Evolutionary conservation across 2,888 invertebrate genomes (phyloP), one percentile per base, ranked within the genome.

Genomic region (Drosophila ustulata): DNA sequence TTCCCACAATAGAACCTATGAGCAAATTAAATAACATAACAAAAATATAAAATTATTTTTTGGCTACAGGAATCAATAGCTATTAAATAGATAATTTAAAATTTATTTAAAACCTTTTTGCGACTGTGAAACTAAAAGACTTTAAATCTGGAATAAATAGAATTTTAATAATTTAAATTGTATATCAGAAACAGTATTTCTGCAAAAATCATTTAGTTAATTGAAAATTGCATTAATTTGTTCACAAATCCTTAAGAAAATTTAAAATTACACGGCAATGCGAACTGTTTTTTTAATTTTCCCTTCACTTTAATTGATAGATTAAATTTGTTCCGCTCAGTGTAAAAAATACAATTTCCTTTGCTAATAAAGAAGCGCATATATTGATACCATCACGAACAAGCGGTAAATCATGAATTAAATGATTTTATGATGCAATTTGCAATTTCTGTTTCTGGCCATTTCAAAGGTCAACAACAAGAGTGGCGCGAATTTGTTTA

Each of bases 351-450:
- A 47, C 49, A 63, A 41, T 56, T 55, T 55, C 41, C 32, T 3
- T 25, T 47, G 18, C 18, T 23, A 34, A 45, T 34, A 9, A 30
- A 3, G 4, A 37, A 37, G 37, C 37, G 37, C n/a, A 11, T 50
- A 23, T 52, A 71, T 76, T 59, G 66, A 75, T 64, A 63, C 11
- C 47, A 56, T 53, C 83, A 80, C 77, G 73, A 66, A 79, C 70
- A 43, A 57, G 68, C 65, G 39, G 57, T 85, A 81, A 81, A 81
- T 81, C 86, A 82, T 62, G 66, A 81, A 76, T 80, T 76, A 73
- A 82, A 76, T 73, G 67, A 66, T 82, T 85, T 85, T 82, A 82
- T 73, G 86, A 85, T 82, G 81, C 82, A 77, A 82, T 82, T 80
- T 69, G 66, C 63, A 50, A 56, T 62, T 67, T 55, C 32, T 61